A percentile compares a stretch with the other conserved stretches of the same genome.
Conservation (phyloP, 2,113 vertebrate species). For the Probosciger aterrimus region DNA sequence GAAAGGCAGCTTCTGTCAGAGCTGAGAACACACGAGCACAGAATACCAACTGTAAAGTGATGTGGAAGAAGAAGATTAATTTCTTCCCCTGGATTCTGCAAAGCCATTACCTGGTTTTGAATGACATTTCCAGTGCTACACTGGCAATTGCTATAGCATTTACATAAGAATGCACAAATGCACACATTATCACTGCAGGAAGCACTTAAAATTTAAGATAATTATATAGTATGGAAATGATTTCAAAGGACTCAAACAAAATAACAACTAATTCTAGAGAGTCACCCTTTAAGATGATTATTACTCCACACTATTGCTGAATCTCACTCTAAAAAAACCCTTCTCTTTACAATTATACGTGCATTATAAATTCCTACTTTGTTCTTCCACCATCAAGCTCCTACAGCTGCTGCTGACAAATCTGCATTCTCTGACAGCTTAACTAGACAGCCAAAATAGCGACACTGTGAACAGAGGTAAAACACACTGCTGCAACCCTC, state of each 20-base stretch:
- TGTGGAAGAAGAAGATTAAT: neutral
- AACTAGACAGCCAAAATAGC: conserved; percentile 46
- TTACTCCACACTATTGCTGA: conserved; percentile 40
- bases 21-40: neutral
- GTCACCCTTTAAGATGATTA: conserved; percentile 66
- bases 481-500: neutral
- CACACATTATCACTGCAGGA: conserved; percentile 69
- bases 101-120: conserved; percentile 53
- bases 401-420: conserved; percentile 64
- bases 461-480: neutral
- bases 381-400: conserved; percentile 60
- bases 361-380: conserved; percentile 66
- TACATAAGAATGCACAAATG: conserved; percentile 67
- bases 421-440: conserved; percentile 55
- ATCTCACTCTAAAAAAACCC: conserved; percentile 52
- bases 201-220: conserved; percentile 74
- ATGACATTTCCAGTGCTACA: conserved; percentile 57
- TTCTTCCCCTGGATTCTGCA: conserved; percentile 35
- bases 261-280: conserved; percentile 71
- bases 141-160: conserved; percentile 45
- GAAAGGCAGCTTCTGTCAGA: neutral
- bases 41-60: neutral
- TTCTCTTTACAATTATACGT: conserved; percentile 58
- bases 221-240: conserved; percentile 66
- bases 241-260: conserved; percentile 70